Evolutionary conservation across 64 coral and sea anemone genomes (phyloP).

Genomic region (Hydrozoanthus tunicans): DNA sequence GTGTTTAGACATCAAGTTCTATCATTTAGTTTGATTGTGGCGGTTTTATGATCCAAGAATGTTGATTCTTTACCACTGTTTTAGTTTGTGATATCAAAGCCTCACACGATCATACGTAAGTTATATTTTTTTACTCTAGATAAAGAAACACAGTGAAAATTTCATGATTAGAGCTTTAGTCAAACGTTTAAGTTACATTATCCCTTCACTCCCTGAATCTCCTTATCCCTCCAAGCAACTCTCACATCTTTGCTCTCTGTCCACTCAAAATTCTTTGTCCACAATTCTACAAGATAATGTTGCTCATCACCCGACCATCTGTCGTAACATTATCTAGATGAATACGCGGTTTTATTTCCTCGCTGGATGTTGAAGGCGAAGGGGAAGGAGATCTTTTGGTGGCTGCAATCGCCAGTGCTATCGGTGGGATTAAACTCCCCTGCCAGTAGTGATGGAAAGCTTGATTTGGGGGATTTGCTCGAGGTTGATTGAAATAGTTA

Average conservation of each 20-base stretch:
- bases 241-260: conserved; percentile 40
- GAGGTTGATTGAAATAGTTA: conserved; percentile 2
- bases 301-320: conserved; percentile 41
- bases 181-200: too few species aligned
- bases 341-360: background rate
- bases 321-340: conserved; percentile 2
- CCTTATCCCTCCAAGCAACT: conserved; percentile 8
- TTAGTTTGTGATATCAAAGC: too few species aligned
- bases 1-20: too few species aligned
- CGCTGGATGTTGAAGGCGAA: background rate
- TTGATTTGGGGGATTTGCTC: background rate
- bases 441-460: background rate
- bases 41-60: too few species aligned
- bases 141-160: too few species aligned
- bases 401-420: background rate
- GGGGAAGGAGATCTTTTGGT: conserved; percentile 3
- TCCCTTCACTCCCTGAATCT: too few species aligned
- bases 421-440: background rate
- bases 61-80: too few species aligned
- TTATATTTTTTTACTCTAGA: too few species aligned
- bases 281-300: conserved; percentile 18
- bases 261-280: conserved; percentile 34
- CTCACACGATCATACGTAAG: too few species aligned
- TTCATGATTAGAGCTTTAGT: too few species aligned
- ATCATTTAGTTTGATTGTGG: too few species aligned